phyloP scores from a whole-genome alignment of 2,888 invertebrate species.

The Callyntrura guangdongensis region DNA sequence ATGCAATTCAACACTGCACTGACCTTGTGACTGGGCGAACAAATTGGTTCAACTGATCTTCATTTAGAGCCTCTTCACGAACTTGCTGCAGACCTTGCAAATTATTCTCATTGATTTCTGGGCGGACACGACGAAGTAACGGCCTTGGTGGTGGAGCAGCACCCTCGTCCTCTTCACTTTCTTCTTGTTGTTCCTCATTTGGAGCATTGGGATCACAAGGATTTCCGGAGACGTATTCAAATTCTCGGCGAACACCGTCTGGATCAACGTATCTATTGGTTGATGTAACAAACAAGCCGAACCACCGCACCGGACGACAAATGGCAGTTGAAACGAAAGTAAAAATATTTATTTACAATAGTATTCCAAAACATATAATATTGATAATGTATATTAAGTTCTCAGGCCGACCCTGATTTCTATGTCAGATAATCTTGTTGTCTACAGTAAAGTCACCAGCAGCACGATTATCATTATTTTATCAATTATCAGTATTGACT shows the following conservation, averaged over 20 bases:
- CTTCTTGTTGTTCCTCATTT: constrained; percentile 88
- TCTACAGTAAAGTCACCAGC: too few species aligned
- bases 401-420: too few species aligned
- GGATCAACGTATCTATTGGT: constrained; percentile 90
- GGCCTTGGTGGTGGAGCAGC: constrained; percentile 87
- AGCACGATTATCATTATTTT: too few species aligned
- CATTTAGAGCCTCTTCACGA: constrained; percentile 83
- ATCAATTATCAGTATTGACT: too few species aligned
- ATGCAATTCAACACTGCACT: constrained; percentile 46
- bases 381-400: too few species aligned
- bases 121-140: constrained; percentile 82
- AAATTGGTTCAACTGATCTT: constrained; percentile 83
- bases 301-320: not conserved
- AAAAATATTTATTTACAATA: not conserved
- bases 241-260: constrained; percentile 94
- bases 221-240: constrained; percentile 94
- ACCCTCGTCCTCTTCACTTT: constrained; percentile 87
- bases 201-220: constrained; percentile 95
- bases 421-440: too few species aligned
- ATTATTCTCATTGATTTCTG: constrained; percentile 81
- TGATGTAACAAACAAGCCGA: not conserved
- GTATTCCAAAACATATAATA: too few species aligned
- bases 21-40: constrained; percentile 82
- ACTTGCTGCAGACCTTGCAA: constrained; percentile 84
- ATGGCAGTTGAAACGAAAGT: not conserved